A percentile compares a stretch with the other conserved stretches of the same genome.
Conservation (phyloP, 2,797 vertebrate species). For the Microchirus variegatus region DNA sequence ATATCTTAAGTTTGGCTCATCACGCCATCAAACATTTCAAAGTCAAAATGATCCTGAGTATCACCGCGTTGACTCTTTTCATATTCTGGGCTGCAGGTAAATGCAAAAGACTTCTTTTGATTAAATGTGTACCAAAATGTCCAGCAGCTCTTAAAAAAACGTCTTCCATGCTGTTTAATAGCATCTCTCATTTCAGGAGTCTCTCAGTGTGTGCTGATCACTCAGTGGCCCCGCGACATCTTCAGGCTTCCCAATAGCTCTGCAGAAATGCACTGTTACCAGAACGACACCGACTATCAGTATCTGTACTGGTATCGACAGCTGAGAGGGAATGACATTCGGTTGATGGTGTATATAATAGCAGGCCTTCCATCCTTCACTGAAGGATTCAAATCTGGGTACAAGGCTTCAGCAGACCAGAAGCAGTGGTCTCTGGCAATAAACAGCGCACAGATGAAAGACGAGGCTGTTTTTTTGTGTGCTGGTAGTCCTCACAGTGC, state of each 20-base stretch:
- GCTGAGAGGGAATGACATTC: not conserved
- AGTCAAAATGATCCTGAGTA: slow-evolving; percentile 28
- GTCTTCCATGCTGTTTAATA: too few species aligned
- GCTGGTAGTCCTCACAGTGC: slow-evolving; percentile 54
- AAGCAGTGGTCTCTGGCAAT: slow-evolving; percentile 45
- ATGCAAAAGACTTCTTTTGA: not conserved
- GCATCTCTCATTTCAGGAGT: slow-evolving; percentile 31
- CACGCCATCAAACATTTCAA: not conserved
- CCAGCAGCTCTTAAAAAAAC: too few species aligned
- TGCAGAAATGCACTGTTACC: slow-evolving; percentile 50
- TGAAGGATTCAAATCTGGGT: slow-evolving; percentile 36
- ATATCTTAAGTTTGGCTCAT: not conserved
- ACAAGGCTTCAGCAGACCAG: not conserved
- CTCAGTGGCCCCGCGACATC: slow-evolving; percentile 48
- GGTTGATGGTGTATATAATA: slow-evolving; percentile 10
- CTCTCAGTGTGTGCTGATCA: slow-evolving; percentile 44
- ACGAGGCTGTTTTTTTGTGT: slow-evolving; percentile 54
- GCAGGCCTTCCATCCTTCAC: not conserved
- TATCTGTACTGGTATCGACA: slow-evolving; percentile 56
- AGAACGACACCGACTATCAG: slow-evolving; percentile 40
- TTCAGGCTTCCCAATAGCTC: not conserved
- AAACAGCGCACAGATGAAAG: slow-evolving; percentile 2
- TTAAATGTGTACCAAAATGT: too few species aligned
- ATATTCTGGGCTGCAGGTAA: slow-evolving; percentile 50
- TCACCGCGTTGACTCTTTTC: not conserved